phyloP scores from a whole-genome alignment of 2,888 invertebrate species.

The Iselma pallidipennis region DNA sequence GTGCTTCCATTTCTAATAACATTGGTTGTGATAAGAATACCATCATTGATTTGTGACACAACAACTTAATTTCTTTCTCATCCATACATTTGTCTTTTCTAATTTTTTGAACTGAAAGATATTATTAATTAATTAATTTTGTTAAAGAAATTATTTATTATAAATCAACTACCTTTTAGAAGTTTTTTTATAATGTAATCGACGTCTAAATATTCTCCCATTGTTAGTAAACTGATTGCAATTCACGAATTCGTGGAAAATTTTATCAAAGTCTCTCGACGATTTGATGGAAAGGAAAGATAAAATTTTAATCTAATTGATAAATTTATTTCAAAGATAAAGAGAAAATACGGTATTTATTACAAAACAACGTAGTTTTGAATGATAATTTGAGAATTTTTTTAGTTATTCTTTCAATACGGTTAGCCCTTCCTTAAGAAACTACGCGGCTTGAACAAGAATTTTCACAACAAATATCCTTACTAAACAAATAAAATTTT shows the following conservation, averaged over 20 bases:
- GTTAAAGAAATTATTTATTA: too few species aligned
- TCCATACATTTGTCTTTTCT: conserved; percentile 4
- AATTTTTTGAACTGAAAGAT: conserved; percentile 9
- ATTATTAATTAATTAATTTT: not conserved
- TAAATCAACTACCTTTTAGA: conserved; percentile 37
- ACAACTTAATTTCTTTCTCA: conserved; percentile 41
- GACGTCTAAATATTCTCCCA: conserved; percentile 25
- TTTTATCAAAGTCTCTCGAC: not conserved
- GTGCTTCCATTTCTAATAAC: conserved; percentile 48
- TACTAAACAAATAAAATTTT: too few species aligned
- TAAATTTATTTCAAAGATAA: not conserved
- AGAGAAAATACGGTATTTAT: too few species aligned
- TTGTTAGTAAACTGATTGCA: not conserved
- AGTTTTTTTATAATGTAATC: conserved; percentile 39
- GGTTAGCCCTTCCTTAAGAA: too few species aligned
- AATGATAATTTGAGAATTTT: too few species aligned
- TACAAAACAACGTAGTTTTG: too few species aligned
- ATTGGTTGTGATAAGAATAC: conserved; percentile 47
- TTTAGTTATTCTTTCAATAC: too few species aligned
- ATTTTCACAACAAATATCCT: too few species aligned
- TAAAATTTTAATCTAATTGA: not conserved
- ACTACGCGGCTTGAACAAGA: too few species aligned
- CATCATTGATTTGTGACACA: conserved; percentile 43
- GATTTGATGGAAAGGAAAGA: not conserved
- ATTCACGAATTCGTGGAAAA: not conserved